Conservation (phyloP, 2,888 invertebrate species). For the Nomada ruficornis region DNA sequence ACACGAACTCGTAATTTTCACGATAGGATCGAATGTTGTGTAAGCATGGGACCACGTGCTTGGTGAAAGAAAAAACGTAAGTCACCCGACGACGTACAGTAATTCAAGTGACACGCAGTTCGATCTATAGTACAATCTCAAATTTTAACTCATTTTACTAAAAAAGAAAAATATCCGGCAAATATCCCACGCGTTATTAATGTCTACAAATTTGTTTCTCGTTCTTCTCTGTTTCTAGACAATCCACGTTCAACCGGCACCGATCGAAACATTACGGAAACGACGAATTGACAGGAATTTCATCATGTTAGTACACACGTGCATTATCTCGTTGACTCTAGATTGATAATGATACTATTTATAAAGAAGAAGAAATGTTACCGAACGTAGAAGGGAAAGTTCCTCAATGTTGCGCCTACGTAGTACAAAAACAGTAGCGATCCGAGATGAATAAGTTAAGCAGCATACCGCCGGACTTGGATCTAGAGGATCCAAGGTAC, state of each 20-base stretch:
- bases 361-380: slow-evolving; percentile 1
- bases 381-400: slow-evolving; percentile 6
- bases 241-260: not conserved
- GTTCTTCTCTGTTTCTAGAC: not conserved
- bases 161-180: too few species aligned
- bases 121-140: not conserved
- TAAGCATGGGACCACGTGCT: slow-evolving; percentile 7
- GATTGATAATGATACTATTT: slow-evolving; percentile 10
- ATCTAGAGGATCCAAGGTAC: slow-evolving; percentile 90
- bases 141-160: too few species aligned
- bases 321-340: slow-evolving; percentile 4
- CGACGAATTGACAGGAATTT: slow-evolving; percentile 6
- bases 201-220: too few species aligned
- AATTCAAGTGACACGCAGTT: not conserved
- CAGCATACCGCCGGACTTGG: slow-evolving; percentile 69
- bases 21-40: slow-evolving; percentile 18
- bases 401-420: slow-evolving; percentile 1
- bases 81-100: not conserved
- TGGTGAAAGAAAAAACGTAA: not conserved
- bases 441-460: slow-evolving; percentile 57
- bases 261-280: not conserved
- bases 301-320: not conserved
- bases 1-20: not conserved
- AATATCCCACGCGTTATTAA: too few species aligned
- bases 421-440: not conserved